These are phyloP conservation scores for Danio kyathit DNA, from an alignment of 2,797 vertebrate genomes.

Conservation along the genomic window DNA sequence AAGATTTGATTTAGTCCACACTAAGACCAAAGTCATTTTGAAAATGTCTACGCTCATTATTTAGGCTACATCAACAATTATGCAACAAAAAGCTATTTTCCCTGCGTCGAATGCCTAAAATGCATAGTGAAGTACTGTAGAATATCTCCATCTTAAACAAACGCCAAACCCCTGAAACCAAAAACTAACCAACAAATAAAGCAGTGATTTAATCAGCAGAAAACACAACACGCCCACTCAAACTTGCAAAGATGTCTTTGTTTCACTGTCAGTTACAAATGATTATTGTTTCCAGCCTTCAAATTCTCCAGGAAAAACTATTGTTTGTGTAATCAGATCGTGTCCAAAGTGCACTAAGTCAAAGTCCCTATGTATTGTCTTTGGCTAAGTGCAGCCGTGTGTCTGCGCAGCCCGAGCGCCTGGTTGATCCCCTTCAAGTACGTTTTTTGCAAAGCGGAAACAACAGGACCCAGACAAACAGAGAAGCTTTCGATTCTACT, in stretches of 20 bases:
- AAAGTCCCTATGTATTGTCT: too few relatives aligned
- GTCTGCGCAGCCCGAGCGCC: conserved; percentile 32
- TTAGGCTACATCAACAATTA: too few relatives aligned
- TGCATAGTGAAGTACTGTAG: background rate
- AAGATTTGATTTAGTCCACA: too few relatives aligned
- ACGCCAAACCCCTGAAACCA: background rate
- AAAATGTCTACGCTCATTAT: too few relatives aligned
- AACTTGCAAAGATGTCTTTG: background rate
- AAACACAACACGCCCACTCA: background rate
- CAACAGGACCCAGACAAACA: background rate
- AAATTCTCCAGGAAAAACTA: background rate
- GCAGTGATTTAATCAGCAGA: background rate
- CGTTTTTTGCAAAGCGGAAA: conserved; percentile 28
- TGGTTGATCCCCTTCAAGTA: conserved; percentile 23
- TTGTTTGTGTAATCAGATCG: background rate
- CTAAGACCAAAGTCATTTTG: too few relatives aligned
- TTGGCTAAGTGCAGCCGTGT: background rate
- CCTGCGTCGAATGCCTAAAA: background rate
- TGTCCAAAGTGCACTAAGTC: background rate
- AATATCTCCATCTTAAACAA: background rate
- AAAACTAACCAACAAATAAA: background rate
- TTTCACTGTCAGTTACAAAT: background rate
- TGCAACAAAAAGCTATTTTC: too few relatives aligned
- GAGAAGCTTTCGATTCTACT: background rate
- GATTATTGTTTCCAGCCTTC: background rate